Base-by-base conservation (phyloP, 2,888 invertebrate species). In the Hypselothyrea guttata region DNA sequence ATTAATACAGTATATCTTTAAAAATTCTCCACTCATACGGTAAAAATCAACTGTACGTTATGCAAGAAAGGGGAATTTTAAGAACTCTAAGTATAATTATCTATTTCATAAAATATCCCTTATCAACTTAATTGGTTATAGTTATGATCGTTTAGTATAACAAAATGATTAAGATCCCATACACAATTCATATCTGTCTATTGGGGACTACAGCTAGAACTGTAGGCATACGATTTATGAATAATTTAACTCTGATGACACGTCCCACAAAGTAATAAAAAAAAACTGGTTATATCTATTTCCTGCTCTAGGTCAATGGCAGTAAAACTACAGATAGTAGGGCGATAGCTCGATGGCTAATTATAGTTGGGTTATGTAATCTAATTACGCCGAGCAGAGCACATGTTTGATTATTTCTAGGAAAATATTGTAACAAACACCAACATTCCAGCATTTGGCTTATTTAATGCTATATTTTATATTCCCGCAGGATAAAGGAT, bases 401-500 rank as follows among this genome's bases (percentile, higher is more conserved):
- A 51, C 45, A 53, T 48, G 48, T 44, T 22, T 22, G 22, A 5
- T 22, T 46, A 49, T 31, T 28, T 45, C 15, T 41, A 31, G 18
- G n/a, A 40, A 22, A n/a, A n/a, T n/a, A n/a, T n/a, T 31, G 22
- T 31, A 49, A 38, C 9, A 31, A 42, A 46, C 9, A 44, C 18
- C 15, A 54, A 34, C 42, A 54, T 55, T 41, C n/a, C n/a, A n/a
- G n/a, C n/a, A n/a, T n/a, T n/a, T n/a, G n/a, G n/a, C n/a, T n/a
- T n/a, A n/a, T n/a, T n/a, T n/a, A n/a, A 45, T 55, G 42, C n/a
- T n/a, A n/a, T n/a, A n/a, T n/a, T 47, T 49, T 16, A 15, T 55
- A 41, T 47, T 18, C 11, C 31, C 40, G 41, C 59, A 78, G 72
- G 60, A 78, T 49, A 2, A 22, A 5, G n/a, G n/a, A n/a, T n/a